phyloP scores from a whole-genome alignment of 35 echinoderm and acorn worm genomes.

The Lytechinus variegatus region DNA sequence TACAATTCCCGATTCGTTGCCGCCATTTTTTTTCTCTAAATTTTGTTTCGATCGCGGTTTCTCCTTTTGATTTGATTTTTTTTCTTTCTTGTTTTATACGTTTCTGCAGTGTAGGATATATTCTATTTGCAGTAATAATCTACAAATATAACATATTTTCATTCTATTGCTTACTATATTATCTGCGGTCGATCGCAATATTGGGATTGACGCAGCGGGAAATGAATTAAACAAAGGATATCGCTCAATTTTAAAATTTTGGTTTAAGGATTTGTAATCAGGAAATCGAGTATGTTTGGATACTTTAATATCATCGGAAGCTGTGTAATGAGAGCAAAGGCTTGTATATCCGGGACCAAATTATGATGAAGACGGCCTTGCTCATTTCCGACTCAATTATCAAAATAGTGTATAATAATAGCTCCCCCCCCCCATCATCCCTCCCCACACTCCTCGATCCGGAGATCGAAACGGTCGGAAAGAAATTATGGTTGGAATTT shows the following conservation, averaged over 20 bases:
- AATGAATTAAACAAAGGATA: slow-evolving; percentile 4
- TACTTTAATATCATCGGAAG: not conserved
- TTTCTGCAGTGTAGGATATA: not conserved
- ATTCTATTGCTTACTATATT: not conserved
- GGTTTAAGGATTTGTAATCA: not conserved
- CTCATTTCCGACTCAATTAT: not conserved
- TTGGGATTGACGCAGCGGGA: not conserved
- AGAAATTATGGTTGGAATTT: too few relatives aligned
- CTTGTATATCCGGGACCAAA: not conserved
- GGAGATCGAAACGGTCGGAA: too few relatives aligned
- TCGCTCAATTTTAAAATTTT: not conserved
- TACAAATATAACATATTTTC: not conserved
- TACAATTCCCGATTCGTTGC: not conserved
- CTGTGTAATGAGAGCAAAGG: not conserved
- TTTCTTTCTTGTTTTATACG: not conserved
- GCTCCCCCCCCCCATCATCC: not conserved
- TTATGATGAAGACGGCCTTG: not conserved
- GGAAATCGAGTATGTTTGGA: not conserved
- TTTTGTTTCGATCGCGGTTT: too few relatives aligned
- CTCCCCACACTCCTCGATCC: not conserved
- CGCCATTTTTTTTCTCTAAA: not conserved
- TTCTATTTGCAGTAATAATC: not conserved
- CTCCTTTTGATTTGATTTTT: not conserved
- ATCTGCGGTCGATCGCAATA: not conserved
- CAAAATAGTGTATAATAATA: not conserved